Percentiles rank a stretch among this genome's conserved stretches.
phyloP scores from a whole-genome alignment of 2,113 vertebrate genomes.

The Campylomormyrus tamandua region DNA sequence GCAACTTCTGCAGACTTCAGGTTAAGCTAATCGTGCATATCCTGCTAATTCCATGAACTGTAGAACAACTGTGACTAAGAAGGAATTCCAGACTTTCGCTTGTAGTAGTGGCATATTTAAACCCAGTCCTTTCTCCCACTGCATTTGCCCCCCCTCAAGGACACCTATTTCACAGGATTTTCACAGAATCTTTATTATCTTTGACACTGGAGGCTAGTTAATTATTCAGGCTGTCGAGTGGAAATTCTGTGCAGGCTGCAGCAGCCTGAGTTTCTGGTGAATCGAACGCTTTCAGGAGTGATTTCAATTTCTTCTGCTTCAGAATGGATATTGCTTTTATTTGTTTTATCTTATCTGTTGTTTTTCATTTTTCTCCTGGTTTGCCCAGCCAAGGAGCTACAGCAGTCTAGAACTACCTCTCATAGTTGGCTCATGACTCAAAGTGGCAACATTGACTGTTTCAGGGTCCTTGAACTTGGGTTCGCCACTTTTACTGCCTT shows the following conservation, averaged over 20 bases:
- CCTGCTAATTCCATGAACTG: background rate
- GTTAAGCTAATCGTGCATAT: conserved; percentile 10
- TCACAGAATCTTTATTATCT: conserved; percentile 1
- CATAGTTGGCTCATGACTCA: background rate
- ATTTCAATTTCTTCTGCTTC: conserved; percentile 14
- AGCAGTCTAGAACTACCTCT: background rate
- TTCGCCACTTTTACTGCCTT: background rate
- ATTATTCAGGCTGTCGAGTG: conserved; percentile 12
- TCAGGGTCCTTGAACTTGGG: background rate
- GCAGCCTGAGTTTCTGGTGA: background rate
- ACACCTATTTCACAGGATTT: background rate
- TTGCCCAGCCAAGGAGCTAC: background rate
- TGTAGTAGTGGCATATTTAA: background rate
- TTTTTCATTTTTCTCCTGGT: background rate
- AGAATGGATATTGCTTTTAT: conserved; percentile 16
- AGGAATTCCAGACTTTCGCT: background rate
- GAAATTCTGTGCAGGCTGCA: background rate
- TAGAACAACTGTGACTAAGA: background rate
- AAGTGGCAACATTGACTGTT: background rate
- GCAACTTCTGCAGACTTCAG: background rate
- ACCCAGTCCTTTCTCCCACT: background rate
- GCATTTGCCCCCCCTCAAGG: background rate
- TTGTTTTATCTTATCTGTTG: background rate
- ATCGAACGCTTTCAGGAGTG: background rate
- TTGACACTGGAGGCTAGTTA: conserved; percentile 14